Base-by-base conservation (phyloP, 2,113 vertebrate genomes). In the Herpetotheres cachinnans region DNA sequence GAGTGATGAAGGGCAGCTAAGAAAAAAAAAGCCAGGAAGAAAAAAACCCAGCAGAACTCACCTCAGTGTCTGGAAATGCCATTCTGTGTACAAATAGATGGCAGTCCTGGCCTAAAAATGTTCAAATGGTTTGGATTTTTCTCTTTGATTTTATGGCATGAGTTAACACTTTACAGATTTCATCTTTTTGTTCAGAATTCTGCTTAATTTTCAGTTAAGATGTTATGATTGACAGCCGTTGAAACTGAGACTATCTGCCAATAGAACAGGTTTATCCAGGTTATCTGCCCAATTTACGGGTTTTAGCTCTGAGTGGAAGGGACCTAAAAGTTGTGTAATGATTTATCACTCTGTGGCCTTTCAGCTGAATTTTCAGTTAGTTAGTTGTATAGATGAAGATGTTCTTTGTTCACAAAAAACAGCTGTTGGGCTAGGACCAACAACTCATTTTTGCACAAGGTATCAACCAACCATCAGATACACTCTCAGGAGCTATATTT, bases 31-130 rank as follows among this genome's bases (percentile, higher is more conserved):
- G 1, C 10, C 10, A 62, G 11, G 14, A 30, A 22, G 29, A 19
- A 42, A 55, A 47, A 52, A 71, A 3, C 0, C 0, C 46, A 50
- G 6, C 38, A 76, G 56, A 83, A 79, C 11, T 6, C 18, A 88
- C 26, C 22, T 42, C 32, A 58, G 22, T 54, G 11, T 69, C 46
- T 16, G 8, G 42, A 65, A 88, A 27, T 26, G 11, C 4, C 1
- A 5, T 81, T 94, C 44, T 76, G 17, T 83, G 16, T 69, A 42
- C n/a, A 90, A 92, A 86, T 61, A 52, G 24, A n/a, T 52, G 24
- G 20, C 29, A 80, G 36, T 70, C 24, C 29, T 76, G 40, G 42
- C 20, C 25, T 77, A 70, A 89, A 92, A 86, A 58, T 52, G 7
- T 36, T 89, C 58, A 46, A 15, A n/a, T 21, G 8, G 2, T 87